Evolutionary conservation across 2,888 invertebrate species (phyloP).

Genomic region (Nyleta sp.): DNA sequence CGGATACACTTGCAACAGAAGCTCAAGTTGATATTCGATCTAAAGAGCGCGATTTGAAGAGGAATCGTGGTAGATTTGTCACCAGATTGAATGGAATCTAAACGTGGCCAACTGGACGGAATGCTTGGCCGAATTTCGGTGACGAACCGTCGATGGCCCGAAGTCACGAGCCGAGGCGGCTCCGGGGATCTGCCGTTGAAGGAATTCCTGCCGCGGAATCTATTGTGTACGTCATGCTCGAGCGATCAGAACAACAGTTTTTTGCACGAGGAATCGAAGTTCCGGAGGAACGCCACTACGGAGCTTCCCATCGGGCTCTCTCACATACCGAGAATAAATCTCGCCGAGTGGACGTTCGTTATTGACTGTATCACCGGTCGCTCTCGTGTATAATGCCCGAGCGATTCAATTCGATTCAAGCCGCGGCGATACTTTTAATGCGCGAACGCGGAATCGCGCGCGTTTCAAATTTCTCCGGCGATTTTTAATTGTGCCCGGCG

Average conservation of each 20-base stretch:
- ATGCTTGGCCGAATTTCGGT: constrained; percentile 36
- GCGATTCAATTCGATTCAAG: constrained; percentile 62
- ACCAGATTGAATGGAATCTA: not conserved
- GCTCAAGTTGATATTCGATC: no score
- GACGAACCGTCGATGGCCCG: constrained; percentile 29
- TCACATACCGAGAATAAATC: constrained; percentile 66
- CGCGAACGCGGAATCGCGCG: constrained; percentile 61
- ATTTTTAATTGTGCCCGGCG: constrained; percentile 49
- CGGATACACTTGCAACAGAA: no score
- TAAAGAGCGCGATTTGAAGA: no score
- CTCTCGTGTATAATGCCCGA: constrained; percentile 60
- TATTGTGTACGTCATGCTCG: constrained; percentile 66
- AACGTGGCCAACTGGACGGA: not conserved
- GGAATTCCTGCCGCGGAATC: constrained; percentile 62
- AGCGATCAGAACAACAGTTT: constrained; percentile 66
- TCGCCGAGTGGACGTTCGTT: constrained; percentile 64
- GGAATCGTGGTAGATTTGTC: no score
- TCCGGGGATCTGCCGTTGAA: constrained; percentile 51
- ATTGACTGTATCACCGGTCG: constrained; percentile 62
- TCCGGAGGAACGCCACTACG: constrained; percentile 63
- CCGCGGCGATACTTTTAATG: constrained; percentile 54
- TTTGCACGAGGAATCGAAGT: constrained; percentile 64
- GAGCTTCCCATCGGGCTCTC: constrained; percentile 64
- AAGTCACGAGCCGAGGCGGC: constrained; percentile 36
- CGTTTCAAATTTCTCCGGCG: constrained; percentile 56